These are phyloP conservation scores for cattle (Bos taurus) DNA, from an alignment of 2,113 vertebrate species.

Conservation along the genomic window DNA sequence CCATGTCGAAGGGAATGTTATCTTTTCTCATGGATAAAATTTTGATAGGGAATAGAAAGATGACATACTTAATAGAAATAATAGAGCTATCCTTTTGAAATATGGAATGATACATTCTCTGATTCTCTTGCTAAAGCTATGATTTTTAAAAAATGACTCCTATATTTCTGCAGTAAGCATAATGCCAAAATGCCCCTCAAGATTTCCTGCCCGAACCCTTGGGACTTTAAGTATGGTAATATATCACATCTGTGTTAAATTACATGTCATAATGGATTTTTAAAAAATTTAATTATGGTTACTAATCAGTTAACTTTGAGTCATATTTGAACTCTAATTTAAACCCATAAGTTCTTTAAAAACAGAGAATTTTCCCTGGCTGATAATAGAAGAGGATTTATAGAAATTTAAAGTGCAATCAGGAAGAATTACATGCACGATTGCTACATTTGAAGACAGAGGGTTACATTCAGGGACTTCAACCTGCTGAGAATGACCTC, in stretches of 20 bases:
- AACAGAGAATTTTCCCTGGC: background rate
- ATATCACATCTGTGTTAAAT: background rate
- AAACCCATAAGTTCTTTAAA: background rate
- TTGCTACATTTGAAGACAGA: background rate
- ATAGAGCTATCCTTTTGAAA: background rate
- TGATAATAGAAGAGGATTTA: background rate
- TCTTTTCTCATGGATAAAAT: background rate
- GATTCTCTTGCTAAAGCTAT: background rate
- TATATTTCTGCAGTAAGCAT: background rate
- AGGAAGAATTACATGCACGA: background rate
- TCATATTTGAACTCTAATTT: background rate
- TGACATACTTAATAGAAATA: background rate
- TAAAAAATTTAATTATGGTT: background rate
- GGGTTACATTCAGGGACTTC: background rate
- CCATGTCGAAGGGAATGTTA: too few species aligned
- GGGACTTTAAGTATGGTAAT: background rate
- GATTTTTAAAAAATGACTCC: background rate
- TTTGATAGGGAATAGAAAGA: background rate
- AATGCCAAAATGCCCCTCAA: background rate
- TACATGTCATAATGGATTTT: background rate
- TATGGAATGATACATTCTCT: background rate
- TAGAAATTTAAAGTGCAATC: background rate
- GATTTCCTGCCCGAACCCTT: background rate
- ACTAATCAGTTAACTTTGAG: background rate
- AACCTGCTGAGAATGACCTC: background rate